phyloP scores from a whole-genome alignment of 2,888 invertebrate species.

The Scaptomyza polygonia region DNA sequence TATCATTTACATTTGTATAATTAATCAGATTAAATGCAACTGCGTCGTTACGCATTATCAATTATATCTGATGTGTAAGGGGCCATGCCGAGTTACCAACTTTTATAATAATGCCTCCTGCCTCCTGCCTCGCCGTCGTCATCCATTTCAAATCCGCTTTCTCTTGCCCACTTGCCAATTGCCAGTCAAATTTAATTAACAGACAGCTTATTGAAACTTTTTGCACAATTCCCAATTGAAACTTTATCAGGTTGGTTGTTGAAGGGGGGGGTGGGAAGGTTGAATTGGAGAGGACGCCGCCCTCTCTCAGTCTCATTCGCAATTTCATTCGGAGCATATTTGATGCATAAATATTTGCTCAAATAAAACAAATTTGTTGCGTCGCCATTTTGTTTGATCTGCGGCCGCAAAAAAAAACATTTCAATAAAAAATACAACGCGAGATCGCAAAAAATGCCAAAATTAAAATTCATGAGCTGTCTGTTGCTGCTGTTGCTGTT shows the following conservation, averaged over 20 bases:
- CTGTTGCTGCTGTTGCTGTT: constrained; percentile 2
- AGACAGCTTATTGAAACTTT: constrained; percentile 33
- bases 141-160: background rate
- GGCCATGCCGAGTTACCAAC: background rate
- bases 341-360: constrained; percentile 46
- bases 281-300: background rate
- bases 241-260: constrained; percentile 29
- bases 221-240: constrained; percentile 14
- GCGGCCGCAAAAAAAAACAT: constrained; percentile 40
- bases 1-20: too few relatives aligned
- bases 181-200: constrained; percentile 50
- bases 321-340: constrained; percentile 24
- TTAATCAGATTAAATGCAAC: too few relatives aligned
- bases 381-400: constrained; percentile 58
- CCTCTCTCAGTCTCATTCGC: background rate
- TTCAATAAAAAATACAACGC: constrained; percentile 46
- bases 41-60: constrained; percentile 20
- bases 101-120: background rate
- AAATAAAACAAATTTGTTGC: constrained; percentile 47
- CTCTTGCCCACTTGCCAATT: constrained; percentile 4
- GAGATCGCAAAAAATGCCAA: constrained; percentile 38
- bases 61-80: constrained; percentile 13
- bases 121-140: background rate
- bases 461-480: constrained; percentile 71
- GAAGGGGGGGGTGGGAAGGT: too few relatives aligned